These are phyloP conservation scores for Corythaixoides concolor DNA, from an alignment of 2,113 vertebrate species.

Conservation along the genomic window DNA sequence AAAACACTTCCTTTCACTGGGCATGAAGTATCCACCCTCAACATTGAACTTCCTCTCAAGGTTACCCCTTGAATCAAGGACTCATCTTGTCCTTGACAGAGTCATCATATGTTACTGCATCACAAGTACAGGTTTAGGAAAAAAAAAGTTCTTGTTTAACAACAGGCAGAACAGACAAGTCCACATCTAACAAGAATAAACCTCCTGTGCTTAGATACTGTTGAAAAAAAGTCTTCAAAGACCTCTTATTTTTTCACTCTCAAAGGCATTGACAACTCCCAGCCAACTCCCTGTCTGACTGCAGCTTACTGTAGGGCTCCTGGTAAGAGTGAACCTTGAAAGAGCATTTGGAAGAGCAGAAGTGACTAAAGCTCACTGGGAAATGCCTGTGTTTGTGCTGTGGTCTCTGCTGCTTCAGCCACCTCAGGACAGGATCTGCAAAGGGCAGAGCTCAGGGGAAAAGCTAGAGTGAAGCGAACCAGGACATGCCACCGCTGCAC, in stretches of 20 bases:
- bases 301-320: background rate
- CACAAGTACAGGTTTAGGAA: background rate
- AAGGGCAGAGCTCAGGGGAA: background rate
- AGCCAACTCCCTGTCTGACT: background rate
- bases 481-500: background rate
- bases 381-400: background rate
- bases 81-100: background rate
- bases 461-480: accelerated
- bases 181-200: background rate
- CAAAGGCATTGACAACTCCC: background rate
- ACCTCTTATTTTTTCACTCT: background rate
- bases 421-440: background rate
- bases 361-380: background rate
- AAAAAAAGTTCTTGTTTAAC: background rate
- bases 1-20: background rate
- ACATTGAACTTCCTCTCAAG: background rate
- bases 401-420: background rate
- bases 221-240: background rate
- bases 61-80: background rate
- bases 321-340: background rate
- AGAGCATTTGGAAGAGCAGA: background rate
- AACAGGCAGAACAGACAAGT: background rate
- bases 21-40: background rate
- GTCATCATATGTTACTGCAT: background rate
- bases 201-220: background rate